Evolutionary conservation across 1,140 invertebrate species (phyloP).

Genomic region (Asbolus verrucosus): DNA sequence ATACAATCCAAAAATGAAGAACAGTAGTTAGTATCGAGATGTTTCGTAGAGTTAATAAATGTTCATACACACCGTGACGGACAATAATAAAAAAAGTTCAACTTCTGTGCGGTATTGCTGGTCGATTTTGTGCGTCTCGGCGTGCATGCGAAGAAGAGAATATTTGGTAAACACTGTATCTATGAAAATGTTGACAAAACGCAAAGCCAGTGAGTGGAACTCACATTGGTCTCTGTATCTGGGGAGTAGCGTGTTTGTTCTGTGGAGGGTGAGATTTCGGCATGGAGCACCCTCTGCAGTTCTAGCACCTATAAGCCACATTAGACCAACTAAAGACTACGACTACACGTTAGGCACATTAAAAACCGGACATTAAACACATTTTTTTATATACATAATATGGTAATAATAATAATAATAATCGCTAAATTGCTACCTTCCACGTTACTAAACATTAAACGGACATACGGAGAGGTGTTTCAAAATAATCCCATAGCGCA

Average conservation of each 20-base stretch:
- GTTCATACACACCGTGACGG: conserved; percentile 8
- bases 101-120: not conserved
- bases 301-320: conserved; percentile 74
- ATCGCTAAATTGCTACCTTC: not conserved
- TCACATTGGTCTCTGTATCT: conserved; percentile 61
- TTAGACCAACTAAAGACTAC: conserved; percentile 56
- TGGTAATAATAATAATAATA: not conserved
- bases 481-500: not conserved
- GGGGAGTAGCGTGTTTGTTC: conserved; percentile 59
- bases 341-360: conserved; percentile 40
- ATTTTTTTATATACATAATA: too few relatives aligned
- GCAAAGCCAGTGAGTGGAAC: conserved; percentile 58
- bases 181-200: conserved; percentile 41
- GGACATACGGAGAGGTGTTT: not conserved
- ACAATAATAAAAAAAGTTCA: not conserved
- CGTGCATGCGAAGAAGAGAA: conserved; percentile 6
- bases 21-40: conserved; percentile 22
- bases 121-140: conserved; percentile 14
- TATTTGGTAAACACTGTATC: conserved; percentile 28
- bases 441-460: conserved; percentile 16
- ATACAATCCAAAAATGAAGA: conserved; percentile 24
- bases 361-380: conserved; percentile 35
- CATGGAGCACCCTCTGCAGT: conserved; percentile 75
- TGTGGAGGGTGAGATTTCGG: conserved; percentile 69
- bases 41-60: conserved; percentile 10